Conservation (phyloP, 2,888 invertebrate species). For the Amiota minor region DNA sequence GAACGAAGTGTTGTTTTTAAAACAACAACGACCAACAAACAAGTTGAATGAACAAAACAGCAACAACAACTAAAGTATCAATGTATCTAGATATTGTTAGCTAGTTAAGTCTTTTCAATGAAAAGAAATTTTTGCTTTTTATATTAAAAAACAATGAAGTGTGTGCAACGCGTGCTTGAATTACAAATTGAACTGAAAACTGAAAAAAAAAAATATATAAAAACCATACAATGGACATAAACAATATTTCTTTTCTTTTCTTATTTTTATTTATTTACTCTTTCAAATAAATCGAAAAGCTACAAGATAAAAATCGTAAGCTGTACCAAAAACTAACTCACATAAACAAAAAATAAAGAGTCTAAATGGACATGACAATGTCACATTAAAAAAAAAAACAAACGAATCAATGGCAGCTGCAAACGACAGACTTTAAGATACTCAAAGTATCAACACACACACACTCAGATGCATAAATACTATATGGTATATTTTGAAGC, state of each 20-base stretch:
- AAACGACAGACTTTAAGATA: conserved; percentile 13
- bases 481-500: too few relatives aligned
- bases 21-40: conserved; percentile 14
- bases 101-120: conserved; percentile 7
- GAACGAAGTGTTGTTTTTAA: neutral
- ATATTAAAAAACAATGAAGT: conserved; percentile 8
- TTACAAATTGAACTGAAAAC: conserved; percentile 28
- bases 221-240: too few relatives aligned
- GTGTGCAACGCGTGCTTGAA: conserved; percentile 23
- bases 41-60: conserved; percentile 16
- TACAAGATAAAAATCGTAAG: conserved; percentile 2
- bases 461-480: too few relatives aligned
- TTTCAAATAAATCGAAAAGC: conserved; percentile 3
- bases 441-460: too few relatives aligned
- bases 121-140: neutral
- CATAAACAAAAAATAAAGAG: neutral
- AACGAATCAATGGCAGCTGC: conserved; percentile 7
- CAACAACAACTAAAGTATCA: neutral
- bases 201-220: too few relatives aligned
- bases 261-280: too few relatives aligned
- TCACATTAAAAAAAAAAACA: neutral
- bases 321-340: neutral
- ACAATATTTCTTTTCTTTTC: too few relatives aligned
- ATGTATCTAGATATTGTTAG: conserved; percentile 1
- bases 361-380: neutral